Evolutionary conservation across 2,113 vertebrate species (phyloP).

Genomic region (Cynocephalus volans): DNA sequence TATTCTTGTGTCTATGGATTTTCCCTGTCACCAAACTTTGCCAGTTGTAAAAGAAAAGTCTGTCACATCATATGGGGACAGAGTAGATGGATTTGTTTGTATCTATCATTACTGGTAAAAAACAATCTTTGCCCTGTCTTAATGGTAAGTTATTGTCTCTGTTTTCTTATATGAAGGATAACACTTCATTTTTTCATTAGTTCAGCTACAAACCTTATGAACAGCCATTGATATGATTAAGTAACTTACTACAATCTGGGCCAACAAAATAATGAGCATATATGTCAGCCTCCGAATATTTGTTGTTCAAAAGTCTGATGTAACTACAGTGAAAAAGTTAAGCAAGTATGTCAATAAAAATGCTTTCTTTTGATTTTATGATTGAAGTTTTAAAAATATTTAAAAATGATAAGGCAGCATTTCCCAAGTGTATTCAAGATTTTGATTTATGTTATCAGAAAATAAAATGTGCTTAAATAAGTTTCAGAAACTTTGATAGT

Average conservation of each 20-base stretch:
- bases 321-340: background rate
- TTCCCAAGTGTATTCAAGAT: background rate
- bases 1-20: background rate
- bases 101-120: background rate
- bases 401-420: background rate
- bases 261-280: background rate
- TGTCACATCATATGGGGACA: background rate
- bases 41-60: background rate
- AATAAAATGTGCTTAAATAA: background rate
- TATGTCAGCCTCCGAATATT: background rate
- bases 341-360: background rate
- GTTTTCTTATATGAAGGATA: background rate
- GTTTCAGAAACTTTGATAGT: background rate
- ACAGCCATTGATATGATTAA: background rate
- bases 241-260: background rate
- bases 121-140: background rate
- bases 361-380: slow-evolving; percentile 21
- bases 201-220: slow-evolving; percentile 9
- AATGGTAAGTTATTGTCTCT: background rate
- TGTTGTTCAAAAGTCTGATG: slow-evolving; percentile 1
- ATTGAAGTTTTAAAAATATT: background rate
- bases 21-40: background rate
- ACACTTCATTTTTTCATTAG: slow-evolving; percentile 11
- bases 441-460: background rate
- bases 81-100: background rate